Conservation (phyloP, 2,797 vertebrate species). For the Acanthurus lineatus region DNA sequence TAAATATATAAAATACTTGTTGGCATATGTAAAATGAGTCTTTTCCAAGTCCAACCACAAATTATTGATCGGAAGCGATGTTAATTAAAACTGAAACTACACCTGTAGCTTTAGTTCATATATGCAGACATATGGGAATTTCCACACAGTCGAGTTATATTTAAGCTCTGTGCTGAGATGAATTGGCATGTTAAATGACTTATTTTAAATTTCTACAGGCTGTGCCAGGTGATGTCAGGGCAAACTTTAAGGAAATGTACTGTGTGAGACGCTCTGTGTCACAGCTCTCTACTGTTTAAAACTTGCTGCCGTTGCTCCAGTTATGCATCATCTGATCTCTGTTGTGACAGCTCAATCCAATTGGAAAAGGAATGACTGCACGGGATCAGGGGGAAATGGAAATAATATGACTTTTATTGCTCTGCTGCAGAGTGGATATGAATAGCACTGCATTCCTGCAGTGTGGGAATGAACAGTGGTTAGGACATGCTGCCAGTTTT, state of each 20-base stretch:
- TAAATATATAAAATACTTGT: neutral
- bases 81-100: neutral
- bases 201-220: conserved; percentile 31
- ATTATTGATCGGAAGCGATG: neutral
- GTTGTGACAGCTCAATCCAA: conserved; percentile 52
- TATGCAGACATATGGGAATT: neutral
- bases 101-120: neutral
- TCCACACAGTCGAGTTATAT: conserved; percentile 4
- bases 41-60: neutral
- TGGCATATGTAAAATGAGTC: neutral
- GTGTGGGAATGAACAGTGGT: conserved; percentile 64
- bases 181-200: conserved; percentile 21
- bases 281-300: conserved; percentile 28
- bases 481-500: conserved; percentile 42
- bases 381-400: conserved; percentile 56
- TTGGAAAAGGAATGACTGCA: conserved; percentile 65
- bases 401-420: conserved; percentile 69
- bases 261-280: conserved; percentile 10
- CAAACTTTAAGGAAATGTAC: conserved; percentile 14
- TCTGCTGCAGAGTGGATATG: conserved; percentile 68
- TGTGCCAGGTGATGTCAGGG: conserved; percentile 28
- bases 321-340: conserved; percentile 46
- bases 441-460: conserved; percentile 43
- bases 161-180: neutral
- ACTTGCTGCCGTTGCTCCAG: conserved; percentile 23